Conservation (phyloP, 2,113 vertebrate species). For the Caloenas nicobarica region DNA sequence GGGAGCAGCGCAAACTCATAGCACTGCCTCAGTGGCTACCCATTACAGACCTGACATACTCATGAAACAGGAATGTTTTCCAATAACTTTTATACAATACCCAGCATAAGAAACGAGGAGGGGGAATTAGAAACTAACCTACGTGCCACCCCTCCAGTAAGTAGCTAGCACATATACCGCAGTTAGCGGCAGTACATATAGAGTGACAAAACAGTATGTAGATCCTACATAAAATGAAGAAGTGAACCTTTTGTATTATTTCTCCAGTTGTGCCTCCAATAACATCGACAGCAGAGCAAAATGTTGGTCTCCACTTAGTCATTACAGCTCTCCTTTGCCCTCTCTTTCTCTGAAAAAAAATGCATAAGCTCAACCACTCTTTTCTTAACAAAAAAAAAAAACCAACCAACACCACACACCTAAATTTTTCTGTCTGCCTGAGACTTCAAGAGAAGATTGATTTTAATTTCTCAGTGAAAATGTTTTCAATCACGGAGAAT, state of each 20-base stretch:
- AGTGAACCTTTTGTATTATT: background rate
- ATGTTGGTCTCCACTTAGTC: background rate
- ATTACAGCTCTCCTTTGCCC: background rate
- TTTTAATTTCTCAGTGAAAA: background rate
- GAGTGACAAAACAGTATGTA: background rate
- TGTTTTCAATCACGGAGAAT: background rate
- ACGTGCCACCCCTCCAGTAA: background rate
- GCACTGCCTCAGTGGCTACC: background rate
- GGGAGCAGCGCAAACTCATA: fast-evolving
- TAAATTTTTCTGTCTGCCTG: background rate
- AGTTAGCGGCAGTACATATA: background rate
- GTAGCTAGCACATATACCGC: background rate
- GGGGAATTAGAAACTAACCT: background rate
- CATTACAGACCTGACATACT: fast-evolving
- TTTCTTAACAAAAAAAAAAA: background rate
- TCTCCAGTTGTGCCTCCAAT: background rate
- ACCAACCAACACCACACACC: too few relatives aligned
- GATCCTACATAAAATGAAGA: background rate
- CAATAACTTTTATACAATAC: background rate
- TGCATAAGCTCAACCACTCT: background rate
- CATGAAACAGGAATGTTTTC: background rate
- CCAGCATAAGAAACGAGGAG: background rate
- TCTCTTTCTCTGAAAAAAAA: background rate
- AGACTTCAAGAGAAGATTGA: background rate
- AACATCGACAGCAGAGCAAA: background rate